Conservation (phyloP, 2,113 vertebrate species). For the Addax nasomaculatus region DNA sequence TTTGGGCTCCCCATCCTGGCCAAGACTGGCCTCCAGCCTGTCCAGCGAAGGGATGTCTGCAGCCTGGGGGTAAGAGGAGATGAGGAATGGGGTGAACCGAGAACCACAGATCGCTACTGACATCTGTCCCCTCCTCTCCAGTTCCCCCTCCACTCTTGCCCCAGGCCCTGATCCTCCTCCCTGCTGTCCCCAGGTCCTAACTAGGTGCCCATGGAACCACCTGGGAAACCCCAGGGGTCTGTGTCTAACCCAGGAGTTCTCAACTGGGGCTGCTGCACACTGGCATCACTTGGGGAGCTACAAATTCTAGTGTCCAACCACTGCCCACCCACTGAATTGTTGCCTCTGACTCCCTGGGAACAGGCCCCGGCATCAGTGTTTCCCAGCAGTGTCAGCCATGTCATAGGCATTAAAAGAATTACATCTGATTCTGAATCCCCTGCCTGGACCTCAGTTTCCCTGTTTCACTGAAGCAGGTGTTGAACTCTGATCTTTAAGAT, state of each 20-base stretch:
- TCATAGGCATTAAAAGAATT: not conserved
- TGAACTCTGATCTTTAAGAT: not conserved
- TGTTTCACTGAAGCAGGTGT: not conserved
- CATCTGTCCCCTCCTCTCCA: not conserved
- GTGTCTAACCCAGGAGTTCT: not conserved
- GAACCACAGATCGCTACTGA: rapidly evolving
- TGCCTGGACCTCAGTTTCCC: not conserved
- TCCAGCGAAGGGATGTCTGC: not conserved
- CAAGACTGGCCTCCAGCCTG: not conserved
- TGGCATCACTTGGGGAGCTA: not conserved
- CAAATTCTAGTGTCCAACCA: not conserved
- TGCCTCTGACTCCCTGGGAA: not conserved
- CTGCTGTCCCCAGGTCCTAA: not conserved
- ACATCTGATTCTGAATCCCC: not conserved
- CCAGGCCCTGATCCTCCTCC: not conserved
- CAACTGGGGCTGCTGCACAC: rapidly evolving
- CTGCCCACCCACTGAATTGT: too few relatives aligned
- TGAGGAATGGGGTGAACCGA: not conserved
- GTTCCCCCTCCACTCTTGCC: not conserved
- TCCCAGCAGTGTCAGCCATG: not conserved
- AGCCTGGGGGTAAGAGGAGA: not conserved
- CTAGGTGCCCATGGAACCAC: not conserved
- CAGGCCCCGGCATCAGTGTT: rapidly evolving
- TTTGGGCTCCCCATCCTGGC: not conserved
- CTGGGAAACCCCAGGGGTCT: not conserved